A percentile compares a stretch with the other conserved stretches of the same genome.
Evolutionary conservation across 2,888 invertebrate species (phyloP).

Genomic region (Cerceris rybyensis): DNA sequence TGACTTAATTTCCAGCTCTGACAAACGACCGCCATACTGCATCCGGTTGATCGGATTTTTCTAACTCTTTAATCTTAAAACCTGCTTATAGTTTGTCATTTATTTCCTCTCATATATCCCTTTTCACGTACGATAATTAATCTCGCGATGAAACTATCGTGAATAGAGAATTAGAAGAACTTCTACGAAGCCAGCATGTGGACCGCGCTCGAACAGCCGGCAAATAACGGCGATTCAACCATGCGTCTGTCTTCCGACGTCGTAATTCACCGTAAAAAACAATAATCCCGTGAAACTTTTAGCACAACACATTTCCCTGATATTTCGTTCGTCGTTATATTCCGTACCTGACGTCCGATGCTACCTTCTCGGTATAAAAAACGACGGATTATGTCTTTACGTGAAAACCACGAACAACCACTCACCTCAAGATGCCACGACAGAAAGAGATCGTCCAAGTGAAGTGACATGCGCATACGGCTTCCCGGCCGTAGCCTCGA

Average conservation of each 20-base stretch:
- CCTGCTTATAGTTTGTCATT: not conserved
- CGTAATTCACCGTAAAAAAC: constrained; percentile 38
- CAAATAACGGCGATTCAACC: constrained; percentile 46
- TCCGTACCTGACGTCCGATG: constrained; percentile 73
- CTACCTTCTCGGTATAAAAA: constrained; percentile 54
- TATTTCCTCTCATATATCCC: not conserved
- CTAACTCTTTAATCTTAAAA: constrained; percentile 20
- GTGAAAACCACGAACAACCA: constrained; percentile 74
- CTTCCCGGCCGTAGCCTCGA: constrained; percentile 68
- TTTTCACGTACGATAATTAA: not conserved
- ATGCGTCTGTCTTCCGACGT: constrained; percentile 57
- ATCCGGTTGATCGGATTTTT: constrained; percentile 70
- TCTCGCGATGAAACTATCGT: not conserved
- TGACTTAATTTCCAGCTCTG: constrained; percentile 57
- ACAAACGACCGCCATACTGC: constrained; percentile 78
- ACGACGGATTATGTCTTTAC: constrained; percentile 72
- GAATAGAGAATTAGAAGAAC: not conserved
- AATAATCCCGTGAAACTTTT: constrained; percentile 66
- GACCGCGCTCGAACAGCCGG: constrained; percentile 50
- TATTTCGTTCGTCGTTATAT: constrained; percentile 67
- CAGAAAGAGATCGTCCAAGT: constrained; percentile 80
- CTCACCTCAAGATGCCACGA: constrained; percentile 81
- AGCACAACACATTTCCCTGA: constrained; percentile 68
- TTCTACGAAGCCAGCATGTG: constrained; percentile 40
- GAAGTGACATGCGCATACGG: constrained; percentile 79